phyloP scores from a whole-genome alignment of 2,113 vertebrate genomes.

The Oreocharis arfaki region DNA sequence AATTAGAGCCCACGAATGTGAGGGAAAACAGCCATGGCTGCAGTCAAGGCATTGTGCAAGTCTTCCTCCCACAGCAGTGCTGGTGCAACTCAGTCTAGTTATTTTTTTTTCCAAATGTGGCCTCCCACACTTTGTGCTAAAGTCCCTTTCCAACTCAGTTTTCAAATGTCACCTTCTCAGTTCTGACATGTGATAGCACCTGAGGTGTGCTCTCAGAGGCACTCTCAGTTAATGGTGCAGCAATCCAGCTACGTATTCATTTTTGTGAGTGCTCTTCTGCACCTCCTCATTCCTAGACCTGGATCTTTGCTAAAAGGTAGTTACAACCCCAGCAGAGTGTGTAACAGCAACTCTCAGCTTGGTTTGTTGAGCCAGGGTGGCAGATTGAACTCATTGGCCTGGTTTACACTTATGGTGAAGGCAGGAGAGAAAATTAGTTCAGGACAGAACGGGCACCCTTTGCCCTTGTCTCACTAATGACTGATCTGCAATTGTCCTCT shows the following conservation, averaged over 20 bases:
- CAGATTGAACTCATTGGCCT: background rate
- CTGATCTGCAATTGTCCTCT: background rate
- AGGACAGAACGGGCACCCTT: background rate
- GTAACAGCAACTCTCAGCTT: background rate
- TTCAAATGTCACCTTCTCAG: background rate
- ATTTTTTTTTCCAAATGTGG: background rate
- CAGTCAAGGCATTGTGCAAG: slow-evolving; percentile 3
- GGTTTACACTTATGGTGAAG: background rate
- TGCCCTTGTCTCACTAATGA: background rate
- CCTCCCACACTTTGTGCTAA: background rate
- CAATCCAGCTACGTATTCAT: background rate
- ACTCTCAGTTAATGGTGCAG: background rate
- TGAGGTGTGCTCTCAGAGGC: background rate
- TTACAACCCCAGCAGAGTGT: background rate
- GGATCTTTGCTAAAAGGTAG: background rate
- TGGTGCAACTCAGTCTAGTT: background rate
- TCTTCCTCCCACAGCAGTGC: background rate
- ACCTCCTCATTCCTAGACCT: background rate
- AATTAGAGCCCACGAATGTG: background rate
- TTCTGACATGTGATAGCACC: background rate
- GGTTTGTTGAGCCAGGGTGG: background rate
- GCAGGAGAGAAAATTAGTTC: background rate
- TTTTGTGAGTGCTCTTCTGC: background rate
- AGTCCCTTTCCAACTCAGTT: background rate
- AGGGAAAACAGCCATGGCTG: background rate